Evolutionary conservation across 1,140 invertebrate species (phyloP).

Genomic region (Psix sp.): DNA sequence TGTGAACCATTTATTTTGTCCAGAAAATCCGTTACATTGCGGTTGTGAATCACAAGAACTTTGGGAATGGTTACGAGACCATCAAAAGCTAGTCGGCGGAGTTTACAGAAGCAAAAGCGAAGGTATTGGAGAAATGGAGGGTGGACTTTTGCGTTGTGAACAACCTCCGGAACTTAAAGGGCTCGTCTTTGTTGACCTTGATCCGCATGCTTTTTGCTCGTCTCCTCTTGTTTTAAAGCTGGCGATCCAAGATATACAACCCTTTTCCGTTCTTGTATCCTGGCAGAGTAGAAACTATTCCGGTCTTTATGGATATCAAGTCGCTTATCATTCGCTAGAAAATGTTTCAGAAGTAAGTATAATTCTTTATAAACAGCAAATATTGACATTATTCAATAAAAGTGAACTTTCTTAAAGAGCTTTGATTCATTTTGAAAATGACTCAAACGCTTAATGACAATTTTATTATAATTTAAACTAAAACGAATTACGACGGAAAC

Average conservation of each 20-base stretch:
- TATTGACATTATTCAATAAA: too few species aligned
- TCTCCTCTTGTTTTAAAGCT: constrained; percentile 87
- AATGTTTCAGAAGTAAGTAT: constrained; percentile 75
- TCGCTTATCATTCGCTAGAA: constrained; percentile 88
- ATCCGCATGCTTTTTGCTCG: constrained; percentile 88
- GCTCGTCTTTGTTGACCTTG: constrained; percentile 84
- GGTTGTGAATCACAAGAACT: constrained; percentile 91
- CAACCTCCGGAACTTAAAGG: constrained; percentile 87
- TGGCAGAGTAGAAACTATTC: constrained; percentile 94
- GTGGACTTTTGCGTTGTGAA: constrained; percentile 82
- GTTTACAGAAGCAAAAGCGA: constrained; percentile 27
- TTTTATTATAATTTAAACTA: too few species aligned
- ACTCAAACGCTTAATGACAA: too few species aligned
- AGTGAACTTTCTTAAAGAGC: too few species aligned
- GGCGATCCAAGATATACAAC: constrained; percentile 91
- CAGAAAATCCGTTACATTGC: constrained; percentile 92
- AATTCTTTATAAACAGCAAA: not conserved
- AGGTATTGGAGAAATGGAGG: constrained; percentile 66
- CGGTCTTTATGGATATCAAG: constrained; percentile 89
- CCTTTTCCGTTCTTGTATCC: constrained; percentile 89
- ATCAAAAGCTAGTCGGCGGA: constrained; percentile 84
- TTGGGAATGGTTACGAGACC: constrained; percentile 93
- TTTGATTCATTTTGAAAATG: too few species aligned
- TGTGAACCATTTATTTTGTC: constrained; percentile 30
- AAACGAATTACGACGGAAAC: too few species aligned